Percentiles rank a stretch among this genome's conserved stretches.
Evolutionary conservation across 2,888 invertebrate species (phyloP).

Genomic region (Myopa tessellatipennis): DNA sequence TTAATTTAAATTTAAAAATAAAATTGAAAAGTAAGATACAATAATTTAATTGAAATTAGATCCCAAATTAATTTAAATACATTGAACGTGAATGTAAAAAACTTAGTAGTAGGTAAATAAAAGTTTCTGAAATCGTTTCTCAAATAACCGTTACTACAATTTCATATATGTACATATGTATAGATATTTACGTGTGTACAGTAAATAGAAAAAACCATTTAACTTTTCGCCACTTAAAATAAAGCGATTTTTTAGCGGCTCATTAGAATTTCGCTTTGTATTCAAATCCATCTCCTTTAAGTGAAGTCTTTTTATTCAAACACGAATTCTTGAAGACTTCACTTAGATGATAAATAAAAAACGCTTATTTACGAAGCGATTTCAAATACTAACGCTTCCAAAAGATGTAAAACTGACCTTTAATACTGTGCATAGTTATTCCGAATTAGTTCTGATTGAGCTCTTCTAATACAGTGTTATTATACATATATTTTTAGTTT

Average conservation of each 20-base stretch:
- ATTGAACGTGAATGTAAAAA: neutral
- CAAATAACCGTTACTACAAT: neutral
- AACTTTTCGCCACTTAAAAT: conserved; percentile 33
- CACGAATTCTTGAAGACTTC: conserved; percentile 14
- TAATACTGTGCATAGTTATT: neutral
- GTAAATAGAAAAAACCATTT: neutral
- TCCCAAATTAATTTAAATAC: no score
- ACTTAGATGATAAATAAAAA: conserved; percentile 14
- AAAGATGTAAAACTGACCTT: neutral
- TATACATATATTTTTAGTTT: conserved; percentile 33
- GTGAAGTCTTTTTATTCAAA: conserved; percentile 5
- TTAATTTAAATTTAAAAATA: conserved; percentile 13
- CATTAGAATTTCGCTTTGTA: conserved; percentile 49
- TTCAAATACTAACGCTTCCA: neutral
- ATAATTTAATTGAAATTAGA: neutral
- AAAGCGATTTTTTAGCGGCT: conserved; percentile 50
- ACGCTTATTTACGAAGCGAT: conserved; percentile 32
- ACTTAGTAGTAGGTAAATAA: neutral
- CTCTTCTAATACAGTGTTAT: neutral
- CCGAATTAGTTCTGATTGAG: neutral
- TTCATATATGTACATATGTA: neutral
- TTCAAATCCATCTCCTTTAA: neutral
- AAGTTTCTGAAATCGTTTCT: neutral
- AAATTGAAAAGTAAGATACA: neutral
- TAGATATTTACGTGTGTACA: neutral